A percentile compares a stretch with the other conserved stretches of the same genome.
Conservation (phyloP, 2,888 invertebrate species). For the Apamea epomidion region DNA sequence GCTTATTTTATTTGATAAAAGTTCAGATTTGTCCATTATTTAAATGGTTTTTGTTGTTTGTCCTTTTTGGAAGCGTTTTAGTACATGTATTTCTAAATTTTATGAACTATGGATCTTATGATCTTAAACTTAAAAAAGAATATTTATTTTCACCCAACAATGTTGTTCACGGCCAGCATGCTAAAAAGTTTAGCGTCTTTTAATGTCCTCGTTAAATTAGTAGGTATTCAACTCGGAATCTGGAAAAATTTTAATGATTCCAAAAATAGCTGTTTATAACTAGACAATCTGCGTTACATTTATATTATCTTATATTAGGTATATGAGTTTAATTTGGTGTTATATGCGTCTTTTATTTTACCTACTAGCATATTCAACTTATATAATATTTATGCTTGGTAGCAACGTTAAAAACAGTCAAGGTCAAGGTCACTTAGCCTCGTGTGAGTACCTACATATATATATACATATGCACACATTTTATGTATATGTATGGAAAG, state of each 20-base stretch:
- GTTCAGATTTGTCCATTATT: background rate
- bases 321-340: conserved; percentile 18
- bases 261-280: conserved; percentile 20
- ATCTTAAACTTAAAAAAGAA: background rate
- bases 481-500: background rate
- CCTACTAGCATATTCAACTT: conserved; percentile 15
- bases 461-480: background rate
- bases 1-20: background rate
- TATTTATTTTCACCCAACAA: background rate
- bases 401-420: conserved; percentile 14
- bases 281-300: background rate
- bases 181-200: conserved; percentile 9
- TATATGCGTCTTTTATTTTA: conserved; percentile 7
- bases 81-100: background rate
- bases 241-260: conserved; percentile 18
- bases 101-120: background rate
- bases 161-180: background rate
- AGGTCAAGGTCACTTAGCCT: conserved; percentile 46
- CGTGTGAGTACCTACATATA: conserved; percentile 5
- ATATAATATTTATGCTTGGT: background rate
- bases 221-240: conserved; percentile 10
- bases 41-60: background rate
- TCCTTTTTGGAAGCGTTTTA: background rate
- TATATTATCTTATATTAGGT: background rate
- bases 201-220: conserved; percentile 32